Evolutionary conservation across 2,888 invertebrate species (phyloP).

Genomic region (Drosophila barbarae): DNA sequence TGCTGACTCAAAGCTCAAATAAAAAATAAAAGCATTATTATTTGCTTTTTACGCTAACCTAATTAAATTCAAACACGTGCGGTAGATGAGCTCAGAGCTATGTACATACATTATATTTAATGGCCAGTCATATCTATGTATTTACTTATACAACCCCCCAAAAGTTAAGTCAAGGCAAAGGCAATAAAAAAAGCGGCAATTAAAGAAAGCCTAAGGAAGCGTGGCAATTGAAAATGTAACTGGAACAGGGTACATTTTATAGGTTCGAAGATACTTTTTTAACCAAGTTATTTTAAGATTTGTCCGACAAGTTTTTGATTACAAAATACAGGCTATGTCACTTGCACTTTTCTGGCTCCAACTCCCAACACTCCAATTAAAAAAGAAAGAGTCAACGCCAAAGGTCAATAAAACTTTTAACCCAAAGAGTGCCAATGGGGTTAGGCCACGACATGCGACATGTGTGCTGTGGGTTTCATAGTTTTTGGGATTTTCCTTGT

Average conservation of each 20-base stretch:
- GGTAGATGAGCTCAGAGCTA: conserved; percentile 27
- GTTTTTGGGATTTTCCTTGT: conserved; percentile 7
- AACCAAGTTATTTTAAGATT: background rate
- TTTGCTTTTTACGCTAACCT: conserved; percentile 40
- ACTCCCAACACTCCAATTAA: conserved; percentile 27
- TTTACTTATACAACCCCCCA: conserved; percentile 1
- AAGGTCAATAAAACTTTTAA: conserved; percentile 69
- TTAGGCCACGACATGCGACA: conserved; percentile 34
- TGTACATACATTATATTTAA: conserved; percentile 3
- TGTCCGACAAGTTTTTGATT: background rate
- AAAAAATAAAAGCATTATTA: conserved; percentile 23
- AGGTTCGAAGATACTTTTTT: background rate
- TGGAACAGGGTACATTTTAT: background rate
- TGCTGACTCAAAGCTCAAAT: conserved; percentile 16
- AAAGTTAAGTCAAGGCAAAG: conserved; percentile 24
- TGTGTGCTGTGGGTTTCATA: conserved; percentile 1
- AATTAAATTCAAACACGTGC: conserved; percentile 61
- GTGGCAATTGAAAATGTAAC: conserved; percentile 24
- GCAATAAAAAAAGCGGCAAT: conserved; percentile 26
- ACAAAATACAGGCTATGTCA: conserved; percentile 8
- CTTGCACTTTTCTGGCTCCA: conserved; percentile 54
- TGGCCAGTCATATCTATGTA: conserved; percentile 3
- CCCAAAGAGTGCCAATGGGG: conserved; percentile 37
- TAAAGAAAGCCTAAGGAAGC: conserved; percentile 28
- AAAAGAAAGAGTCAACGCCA: conserved; percentile 27